Conservation (phyloP, 2,888 invertebrate species). For the Drosophila sordidula region DNA sequence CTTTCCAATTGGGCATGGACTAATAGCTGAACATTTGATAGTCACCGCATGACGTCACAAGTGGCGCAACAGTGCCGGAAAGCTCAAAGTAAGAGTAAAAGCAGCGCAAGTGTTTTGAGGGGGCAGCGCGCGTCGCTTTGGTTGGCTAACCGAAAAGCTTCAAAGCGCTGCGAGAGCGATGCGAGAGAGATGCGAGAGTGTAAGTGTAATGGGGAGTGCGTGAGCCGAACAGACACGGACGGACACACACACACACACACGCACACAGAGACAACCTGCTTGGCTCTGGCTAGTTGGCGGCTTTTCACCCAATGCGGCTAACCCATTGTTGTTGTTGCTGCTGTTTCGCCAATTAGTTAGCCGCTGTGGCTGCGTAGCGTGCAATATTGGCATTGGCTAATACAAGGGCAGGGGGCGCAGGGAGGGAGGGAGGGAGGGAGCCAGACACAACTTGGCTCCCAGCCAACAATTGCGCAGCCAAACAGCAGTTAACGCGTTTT, state of each 20-base stretch:
- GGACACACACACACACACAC: constrained; percentile 23
- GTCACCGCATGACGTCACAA: constrained; percentile 5
- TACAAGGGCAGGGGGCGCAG: background rate
- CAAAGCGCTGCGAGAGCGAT: constrained; percentile 31
- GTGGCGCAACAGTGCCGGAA: background rate
- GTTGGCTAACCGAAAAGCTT: constrained; percentile 48
- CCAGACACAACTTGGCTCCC: constrained; percentile 43
- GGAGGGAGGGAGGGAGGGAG: constrained; percentile 6
- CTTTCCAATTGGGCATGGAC: background rate
- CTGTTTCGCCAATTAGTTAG: constrained; percentile 73
- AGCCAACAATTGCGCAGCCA: constrained; percentile 65
- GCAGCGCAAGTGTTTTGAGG: constrained; percentile 47
- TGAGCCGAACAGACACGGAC: constrained; percentile 57
- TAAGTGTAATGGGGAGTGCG: constrained; percentile 68
- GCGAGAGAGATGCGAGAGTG: constrained; percentile 35
- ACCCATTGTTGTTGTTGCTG: constrained; percentile 55
- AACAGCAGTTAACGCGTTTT: constrained; percentile 78
- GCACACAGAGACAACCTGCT: constrained; percentile 52
- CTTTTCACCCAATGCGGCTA: constrained; percentile 58
- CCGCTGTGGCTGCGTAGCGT: constrained; percentile 68
- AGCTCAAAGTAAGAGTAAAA: constrained; percentile 24
- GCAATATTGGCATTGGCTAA: constrained; percentile 57
- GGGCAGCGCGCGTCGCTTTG: constrained; percentile 52
- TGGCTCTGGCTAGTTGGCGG: constrained; percentile 54
- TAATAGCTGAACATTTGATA: background rate